These are phyloP conservation scores for Micrasema longulum DNA, from an alignment of 1,140 invertebrate genomes.

Conservation along the genomic window DNA sequence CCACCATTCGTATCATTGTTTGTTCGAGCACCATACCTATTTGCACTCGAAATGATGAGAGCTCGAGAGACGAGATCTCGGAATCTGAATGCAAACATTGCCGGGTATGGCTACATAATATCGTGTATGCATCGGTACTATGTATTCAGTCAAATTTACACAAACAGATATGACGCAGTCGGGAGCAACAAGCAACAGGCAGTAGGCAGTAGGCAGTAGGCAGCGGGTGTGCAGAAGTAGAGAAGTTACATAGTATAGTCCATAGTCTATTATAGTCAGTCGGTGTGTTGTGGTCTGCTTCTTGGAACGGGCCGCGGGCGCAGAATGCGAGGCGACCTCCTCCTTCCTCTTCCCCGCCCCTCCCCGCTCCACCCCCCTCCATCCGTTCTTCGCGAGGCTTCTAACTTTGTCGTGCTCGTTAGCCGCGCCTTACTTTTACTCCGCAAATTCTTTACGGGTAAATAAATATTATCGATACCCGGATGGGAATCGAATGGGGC, in stretches of 20 bases:
- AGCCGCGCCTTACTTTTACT: constrained; percentile 29
- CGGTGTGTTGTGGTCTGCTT: constrained; percentile 14
- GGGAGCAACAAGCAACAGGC: constrained; percentile 23
- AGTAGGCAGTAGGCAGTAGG: neutral
- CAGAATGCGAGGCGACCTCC: constrained; percentile 19
- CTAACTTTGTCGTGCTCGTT: neutral
- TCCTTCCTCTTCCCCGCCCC: neutral
- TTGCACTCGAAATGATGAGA: constrained; percentile 1
- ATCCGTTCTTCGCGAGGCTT: neutral
- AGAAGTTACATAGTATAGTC: too few relatives aligned
- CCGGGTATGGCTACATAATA: neutral
- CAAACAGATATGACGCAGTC: constrained; percentile 4
- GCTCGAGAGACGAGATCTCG: constrained; percentile 5
- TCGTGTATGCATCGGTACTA: neutral
- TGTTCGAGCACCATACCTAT: neutral
- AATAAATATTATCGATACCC: constrained; percentile 23
- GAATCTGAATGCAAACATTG: constrained; percentile 1
- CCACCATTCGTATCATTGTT: neutral
- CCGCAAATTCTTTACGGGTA: constrained; percentile 22
- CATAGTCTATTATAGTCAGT: neutral
- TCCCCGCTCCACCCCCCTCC: neutral
- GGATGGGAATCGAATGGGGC: constrained; percentile 5
- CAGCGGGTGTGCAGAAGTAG: too few relatives aligned
- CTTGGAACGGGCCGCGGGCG: neutral
- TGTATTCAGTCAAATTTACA: too few relatives aligned